Conservation (phyloP, 2,888 invertebrate species). For the Parnassius apollo region DNA sequence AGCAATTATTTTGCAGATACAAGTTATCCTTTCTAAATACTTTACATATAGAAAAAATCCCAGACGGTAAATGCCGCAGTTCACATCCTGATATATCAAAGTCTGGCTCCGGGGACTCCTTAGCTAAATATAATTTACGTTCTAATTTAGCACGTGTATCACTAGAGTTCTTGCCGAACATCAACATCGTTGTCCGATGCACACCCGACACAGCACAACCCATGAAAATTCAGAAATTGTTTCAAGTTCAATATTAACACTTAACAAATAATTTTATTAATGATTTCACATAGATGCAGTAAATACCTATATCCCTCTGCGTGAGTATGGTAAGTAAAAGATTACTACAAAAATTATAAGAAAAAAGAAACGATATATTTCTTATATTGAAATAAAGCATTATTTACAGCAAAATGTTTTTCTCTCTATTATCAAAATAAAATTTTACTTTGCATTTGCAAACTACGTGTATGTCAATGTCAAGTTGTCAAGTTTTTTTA, state of each 20-base stretch:
- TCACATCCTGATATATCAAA: slow-evolving; percentile 91
- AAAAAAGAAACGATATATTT: no score
- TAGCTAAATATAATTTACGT: slow-evolving; percentile 74
- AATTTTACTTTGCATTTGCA: no score
- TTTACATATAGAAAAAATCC: slow-evolving; percentile 89
- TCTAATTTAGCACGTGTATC: slow-evolving; percentile 57
- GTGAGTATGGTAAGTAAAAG: no score
- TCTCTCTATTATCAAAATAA: no score
- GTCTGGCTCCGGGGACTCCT: slow-evolving; percentile 89
- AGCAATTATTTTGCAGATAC: slow-evolving; percentile 84
- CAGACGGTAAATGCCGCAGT: slow-evolving; percentile 86
- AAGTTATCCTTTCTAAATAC: slow-evolving; percentile 89
- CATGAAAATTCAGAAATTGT: slow-evolving; percentile 53
- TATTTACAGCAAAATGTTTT: no score
- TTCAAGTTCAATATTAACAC: background rate
- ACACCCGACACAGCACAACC: slow-evolving; percentile 72
- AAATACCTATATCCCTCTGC: no score
- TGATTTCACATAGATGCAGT: no score
- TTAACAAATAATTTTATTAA: no score
- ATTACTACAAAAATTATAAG: no score
- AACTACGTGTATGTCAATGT: no score
- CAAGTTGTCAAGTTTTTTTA: no score
- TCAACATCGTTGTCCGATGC: slow-evolving; percentile 59
- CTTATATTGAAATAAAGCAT: no score
- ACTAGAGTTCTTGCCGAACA: slow-evolving; percentile 60